Conservation (phyloP, 2,888 invertebrate genomes). For the Dynastes hyllus region DNA sequence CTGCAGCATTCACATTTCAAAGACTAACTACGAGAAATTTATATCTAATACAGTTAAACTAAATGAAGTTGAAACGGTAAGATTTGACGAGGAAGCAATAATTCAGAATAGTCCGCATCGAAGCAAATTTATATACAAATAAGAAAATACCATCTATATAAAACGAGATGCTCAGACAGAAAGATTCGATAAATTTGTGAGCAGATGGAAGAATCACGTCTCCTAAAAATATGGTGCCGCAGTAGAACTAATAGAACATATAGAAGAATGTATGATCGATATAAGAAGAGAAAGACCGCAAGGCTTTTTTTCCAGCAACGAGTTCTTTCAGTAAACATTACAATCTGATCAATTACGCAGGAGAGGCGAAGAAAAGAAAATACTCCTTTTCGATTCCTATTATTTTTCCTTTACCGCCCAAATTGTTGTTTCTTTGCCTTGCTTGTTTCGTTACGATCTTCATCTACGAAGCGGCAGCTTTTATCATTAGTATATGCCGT, state of each 20-base stretch:
- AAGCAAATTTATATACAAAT: background rate
- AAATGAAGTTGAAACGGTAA: no score
- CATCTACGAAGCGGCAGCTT: no score
- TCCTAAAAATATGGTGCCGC: background rate
- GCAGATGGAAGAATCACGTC: background rate
- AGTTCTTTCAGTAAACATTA: slow-evolving; percentile 27
- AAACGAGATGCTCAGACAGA: no score
- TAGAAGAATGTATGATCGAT: background rate
- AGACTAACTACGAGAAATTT: no score
- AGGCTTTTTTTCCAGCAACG: background rate
- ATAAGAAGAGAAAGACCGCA: background rate
- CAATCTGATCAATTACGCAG: slow-evolving; percentile 25
- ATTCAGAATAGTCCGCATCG: no score
- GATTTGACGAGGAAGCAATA: no score
- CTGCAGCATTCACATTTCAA: no score
- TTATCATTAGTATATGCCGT: no score
- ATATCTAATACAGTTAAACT: no score
- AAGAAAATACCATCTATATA: background rate
- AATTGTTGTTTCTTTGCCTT: background rate
- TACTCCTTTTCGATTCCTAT: slow-evolving; percentile 5
- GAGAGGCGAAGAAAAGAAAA: slow-evolving; percentile 5
- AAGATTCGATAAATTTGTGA: background rate
- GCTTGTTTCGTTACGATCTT: background rate
- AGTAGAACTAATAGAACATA: background rate
- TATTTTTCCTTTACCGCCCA: background rate